These are phyloP conservation scores for Amphilophus citrinellus DNA, from an alignment of 2,113 vertebrate species.

Conservation along the genomic window DNA sequence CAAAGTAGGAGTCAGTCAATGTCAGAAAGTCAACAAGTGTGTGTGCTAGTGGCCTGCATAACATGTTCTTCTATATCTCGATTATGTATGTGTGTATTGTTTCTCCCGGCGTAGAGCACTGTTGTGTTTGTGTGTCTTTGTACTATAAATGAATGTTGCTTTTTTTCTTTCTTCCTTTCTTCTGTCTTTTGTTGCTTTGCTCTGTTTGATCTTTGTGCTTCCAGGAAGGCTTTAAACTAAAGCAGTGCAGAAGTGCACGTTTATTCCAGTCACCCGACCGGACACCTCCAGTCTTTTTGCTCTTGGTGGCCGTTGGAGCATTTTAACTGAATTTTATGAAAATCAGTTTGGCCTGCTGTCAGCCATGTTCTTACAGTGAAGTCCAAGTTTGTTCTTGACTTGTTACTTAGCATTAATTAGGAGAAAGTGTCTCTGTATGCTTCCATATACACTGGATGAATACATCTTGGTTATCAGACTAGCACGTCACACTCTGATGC, in stretches of 20 bases:
- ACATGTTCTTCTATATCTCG: too few species aligned
- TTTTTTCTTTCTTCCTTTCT: neutral
- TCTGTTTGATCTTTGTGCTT: too few species aligned
- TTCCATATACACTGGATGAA: too few species aligned
- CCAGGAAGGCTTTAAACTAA: neutral
- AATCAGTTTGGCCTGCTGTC: too few species aligned
- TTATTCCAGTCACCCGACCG: neutral
- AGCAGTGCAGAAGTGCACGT: neutral
- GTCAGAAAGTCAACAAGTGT: slow-evolving; percentile 64
- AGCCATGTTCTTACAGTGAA: neutral
- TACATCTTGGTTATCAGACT: too few species aligned
- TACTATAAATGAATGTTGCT: neutral
- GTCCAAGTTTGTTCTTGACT: too few species aligned
- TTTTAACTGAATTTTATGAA: neutral
- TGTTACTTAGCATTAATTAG: too few species aligned
- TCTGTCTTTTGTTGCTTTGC: neutral
- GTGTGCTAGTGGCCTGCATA: neutral
- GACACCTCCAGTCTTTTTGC: neutral
- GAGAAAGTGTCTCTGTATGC: too few species aligned
- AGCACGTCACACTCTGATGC: too few species aligned
- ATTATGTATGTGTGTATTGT: neutral
- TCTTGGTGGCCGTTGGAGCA: neutral
- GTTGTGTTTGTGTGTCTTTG: neutral
- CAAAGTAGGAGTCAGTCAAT: slow-evolving; percentile 48
- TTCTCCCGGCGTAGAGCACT: neutral